Evolutionary conservation across 2,113 vertebrate genomes (phyloP).

Genomic region (Antigone vipio): DNA sequence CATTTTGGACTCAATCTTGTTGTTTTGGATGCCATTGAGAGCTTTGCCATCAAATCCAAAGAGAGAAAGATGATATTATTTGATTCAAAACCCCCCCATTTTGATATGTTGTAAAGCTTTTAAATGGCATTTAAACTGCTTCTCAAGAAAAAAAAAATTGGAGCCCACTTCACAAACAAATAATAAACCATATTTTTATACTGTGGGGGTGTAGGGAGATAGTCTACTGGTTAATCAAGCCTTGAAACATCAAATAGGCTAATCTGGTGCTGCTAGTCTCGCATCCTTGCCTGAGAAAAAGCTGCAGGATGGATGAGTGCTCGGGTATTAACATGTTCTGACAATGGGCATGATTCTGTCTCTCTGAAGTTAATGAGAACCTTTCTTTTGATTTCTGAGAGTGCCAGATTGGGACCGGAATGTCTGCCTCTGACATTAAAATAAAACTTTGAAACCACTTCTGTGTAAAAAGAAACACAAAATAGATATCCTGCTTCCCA

Average conservation of each 20-base stretch:
- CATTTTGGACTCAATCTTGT: not conserved
- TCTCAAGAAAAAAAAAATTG: not conserved
- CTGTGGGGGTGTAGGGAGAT: not conserved
- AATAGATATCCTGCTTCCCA: not conserved
- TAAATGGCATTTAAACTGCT: not conserved
- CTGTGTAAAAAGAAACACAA: not conserved
- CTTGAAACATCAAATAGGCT: not conserved
- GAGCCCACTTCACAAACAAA: not conserved
- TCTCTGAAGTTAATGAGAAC: constrained; percentile 23
- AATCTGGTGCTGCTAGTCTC: not conserved
- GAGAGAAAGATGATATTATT: not conserved
- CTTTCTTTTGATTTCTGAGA: not conserved
- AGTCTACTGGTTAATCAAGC: not conserved
- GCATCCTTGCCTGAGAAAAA: not conserved
- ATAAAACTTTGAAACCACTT: not conserved
- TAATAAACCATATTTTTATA: not conserved
- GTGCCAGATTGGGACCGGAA: not conserved
- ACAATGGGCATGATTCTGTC: not conserved
- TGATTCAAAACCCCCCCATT: not conserved
- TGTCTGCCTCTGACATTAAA: not conserved
- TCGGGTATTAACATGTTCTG: not conserved
- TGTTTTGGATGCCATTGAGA: not conserved
- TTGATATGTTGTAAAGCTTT: not conserved
- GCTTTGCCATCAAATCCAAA: not conserved
- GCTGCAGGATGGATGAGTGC: not conserved